A percentile compares a stretch with the other conserved stretches of the same genome.
Evolutionary conservation across 2,113 vertebrate genomes (phyloP).

Genomic region (Physeter macrocephalus): DNA sequence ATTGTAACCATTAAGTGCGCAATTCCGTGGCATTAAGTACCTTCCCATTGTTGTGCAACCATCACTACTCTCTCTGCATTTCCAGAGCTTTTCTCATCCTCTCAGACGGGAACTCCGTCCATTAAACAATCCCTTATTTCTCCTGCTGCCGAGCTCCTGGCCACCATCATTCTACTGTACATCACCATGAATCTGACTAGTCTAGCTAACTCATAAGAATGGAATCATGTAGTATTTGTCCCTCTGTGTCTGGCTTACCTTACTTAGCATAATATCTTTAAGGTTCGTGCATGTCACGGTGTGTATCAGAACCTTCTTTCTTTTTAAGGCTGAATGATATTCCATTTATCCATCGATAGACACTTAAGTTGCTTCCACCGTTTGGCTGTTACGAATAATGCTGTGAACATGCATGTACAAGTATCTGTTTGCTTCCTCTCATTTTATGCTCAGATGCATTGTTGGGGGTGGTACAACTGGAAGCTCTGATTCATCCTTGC

Average conservation of each 20-base stretch:
- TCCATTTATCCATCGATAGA: not conserved
- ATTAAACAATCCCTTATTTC: not conserved
- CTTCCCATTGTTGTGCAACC: not conserved
- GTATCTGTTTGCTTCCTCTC: not conserved
- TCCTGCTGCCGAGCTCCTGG: not conserved
- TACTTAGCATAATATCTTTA: not conserved
- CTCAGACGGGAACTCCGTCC: not conserved
- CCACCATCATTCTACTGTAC: not conserved
- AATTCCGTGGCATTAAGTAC: not conserved
- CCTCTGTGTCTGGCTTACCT: not conserved
- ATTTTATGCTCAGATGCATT: conserved; percentile 9
- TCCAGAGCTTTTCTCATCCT: not conserved
- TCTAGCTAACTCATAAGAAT: not conserved
- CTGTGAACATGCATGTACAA: not conserved
- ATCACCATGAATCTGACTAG: not conserved
- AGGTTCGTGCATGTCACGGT: not conserved
- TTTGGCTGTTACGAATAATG: not conserved
- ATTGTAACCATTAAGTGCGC: not conserved
- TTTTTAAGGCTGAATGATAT: not conserved
- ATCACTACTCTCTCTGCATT: not conserved
- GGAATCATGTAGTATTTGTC: not conserved
- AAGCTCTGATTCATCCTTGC: not conserved
- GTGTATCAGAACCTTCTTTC: not conserved
- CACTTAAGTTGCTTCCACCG: not conserved
- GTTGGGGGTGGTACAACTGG: not conserved